Conservation (phyloP, 2,797 vertebrate genomes). For the Hypotaenidia okinawae region DNA sequence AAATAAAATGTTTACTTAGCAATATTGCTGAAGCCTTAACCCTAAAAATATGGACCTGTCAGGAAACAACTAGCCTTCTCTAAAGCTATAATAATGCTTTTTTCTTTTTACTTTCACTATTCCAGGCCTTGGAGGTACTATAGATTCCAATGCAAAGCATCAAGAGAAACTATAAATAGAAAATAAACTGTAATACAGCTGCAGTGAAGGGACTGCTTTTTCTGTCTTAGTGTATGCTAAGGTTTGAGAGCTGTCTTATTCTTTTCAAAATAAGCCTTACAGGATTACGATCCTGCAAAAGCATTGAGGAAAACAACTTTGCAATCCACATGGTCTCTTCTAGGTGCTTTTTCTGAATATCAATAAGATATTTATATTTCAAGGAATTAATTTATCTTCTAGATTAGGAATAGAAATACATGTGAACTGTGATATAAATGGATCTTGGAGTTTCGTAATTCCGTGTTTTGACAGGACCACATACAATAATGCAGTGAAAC, state of each 20-base stretch:
- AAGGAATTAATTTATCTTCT: slow-evolving; percentile 18
- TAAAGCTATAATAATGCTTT: not conserved
- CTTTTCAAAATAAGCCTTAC: not conserved
- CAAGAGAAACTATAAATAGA: not conserved
- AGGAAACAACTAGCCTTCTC: not conserved
- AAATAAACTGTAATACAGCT: not conserved
- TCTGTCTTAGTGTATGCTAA: not conserved
- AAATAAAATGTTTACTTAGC: not conserved
- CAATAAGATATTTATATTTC: slow-evolving; percentile 25
- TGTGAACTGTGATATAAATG: not conserved
- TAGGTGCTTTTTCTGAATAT: not conserved
- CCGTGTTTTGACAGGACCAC: slow-evolving; percentile 4
- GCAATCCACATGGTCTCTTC: not conserved
- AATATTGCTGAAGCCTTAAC: not conserved
- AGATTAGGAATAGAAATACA: slow-evolving; percentile 13
- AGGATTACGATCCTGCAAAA: not conserved
- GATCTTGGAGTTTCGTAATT: slow-evolving; percentile 44
- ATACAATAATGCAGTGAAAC: slow-evolving; percentile 14
- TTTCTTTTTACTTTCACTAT: not conserved
- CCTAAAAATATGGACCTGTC: not conserved
- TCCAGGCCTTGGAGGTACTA: not conserved
- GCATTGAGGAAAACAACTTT: slow-evolving; percentile 28
- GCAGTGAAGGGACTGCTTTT: not conserved
- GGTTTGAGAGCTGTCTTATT: not conserved
- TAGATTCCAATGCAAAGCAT: not conserved